Base-by-base conservation (phyloP, 2,888 invertebrate species). In the Brenthis hecate region DNA sequence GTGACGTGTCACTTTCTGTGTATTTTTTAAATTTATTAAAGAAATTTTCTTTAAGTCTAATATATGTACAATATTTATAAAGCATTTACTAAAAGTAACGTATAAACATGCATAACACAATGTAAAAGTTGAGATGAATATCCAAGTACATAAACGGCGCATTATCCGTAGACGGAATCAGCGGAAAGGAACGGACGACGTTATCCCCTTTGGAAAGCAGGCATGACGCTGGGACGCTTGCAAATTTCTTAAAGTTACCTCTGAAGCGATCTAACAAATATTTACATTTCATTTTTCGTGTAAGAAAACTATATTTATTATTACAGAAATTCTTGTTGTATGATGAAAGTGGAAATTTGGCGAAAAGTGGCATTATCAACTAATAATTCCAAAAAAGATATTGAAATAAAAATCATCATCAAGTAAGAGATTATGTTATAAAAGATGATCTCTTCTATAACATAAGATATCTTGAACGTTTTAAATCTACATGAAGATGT, bases 121-220 rank as follows among this genome's bases (percentile, higher is more conserved):
- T 53, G 36, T 62, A 19, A 32, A 32, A 48, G 32, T 50, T 13
- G 60, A 50, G 50, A 50, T 60, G 32, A 60, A 50, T 28, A 60
- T 50, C 48, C 48, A 16, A 60, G 28, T 60, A 62, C 62, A 36
- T 51, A 62, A 53, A 62, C 53, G 43, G 43, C 11, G 53, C 54
- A 62, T 62, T 43, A 53, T 62, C 51, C 54, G 43, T 62, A 28
- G 53, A 62, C 16, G 54, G 36, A 54, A 36, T 32, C 54, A 62
- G 62, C 53, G 62, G 54, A 8, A 43, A 62, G 62, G 60, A 51
- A 62, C 53, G 36, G 62, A 54, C 36, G 54, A 43, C 36, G 23
- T 62, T 62, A 62, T 62, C 62, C 62, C 61, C 43, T 54, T 51
- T 54, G 43, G 53, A 54, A 54, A 23, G 14, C 62, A 43, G 53